These are phyloP conservation scores for Lepidocolaptes lacrymiger DNA, from an alignment of 2,797 vertebrate species.

Conservation along the genomic window DNA sequence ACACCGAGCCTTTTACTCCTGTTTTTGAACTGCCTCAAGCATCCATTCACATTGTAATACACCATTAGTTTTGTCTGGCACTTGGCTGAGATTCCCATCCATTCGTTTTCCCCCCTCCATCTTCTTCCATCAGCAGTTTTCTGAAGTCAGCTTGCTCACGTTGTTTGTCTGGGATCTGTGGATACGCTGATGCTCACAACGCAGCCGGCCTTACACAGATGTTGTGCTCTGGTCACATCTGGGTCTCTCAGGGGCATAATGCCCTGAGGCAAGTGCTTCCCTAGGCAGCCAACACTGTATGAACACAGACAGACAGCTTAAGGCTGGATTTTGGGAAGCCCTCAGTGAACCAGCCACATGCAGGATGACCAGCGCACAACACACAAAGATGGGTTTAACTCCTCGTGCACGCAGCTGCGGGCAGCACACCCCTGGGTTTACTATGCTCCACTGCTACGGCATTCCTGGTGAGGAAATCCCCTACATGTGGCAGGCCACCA, in stretches of 20 bases:
- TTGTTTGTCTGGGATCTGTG: not conserved
- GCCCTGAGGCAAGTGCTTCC: not conserved
- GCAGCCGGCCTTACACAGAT: rapidly evolving
- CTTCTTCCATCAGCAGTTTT: not conserved
- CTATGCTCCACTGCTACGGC: rapidly evolving
- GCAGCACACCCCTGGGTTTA: not conserved
- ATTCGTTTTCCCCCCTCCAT: not conserved
- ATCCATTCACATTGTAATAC: not conserved
- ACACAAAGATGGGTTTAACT: rapidly evolving
- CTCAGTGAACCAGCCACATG: rapidly evolving
- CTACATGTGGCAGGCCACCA: rapidly evolving
- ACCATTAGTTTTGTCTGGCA: not conserved
- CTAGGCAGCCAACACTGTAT: not conserved
- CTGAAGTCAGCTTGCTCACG: rapidly evolving
- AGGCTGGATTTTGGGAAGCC: not conserved
- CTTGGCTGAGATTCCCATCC: not conserved
- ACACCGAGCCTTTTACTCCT: not conserved
- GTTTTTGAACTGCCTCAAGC: not conserved
- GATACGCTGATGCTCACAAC: not conserved
- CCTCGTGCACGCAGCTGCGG: rapidly evolving
- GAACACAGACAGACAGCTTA: rapidly evolving
- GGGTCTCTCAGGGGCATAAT: not conserved
- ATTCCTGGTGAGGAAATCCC: not conserved
- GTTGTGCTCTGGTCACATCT: not conserved
- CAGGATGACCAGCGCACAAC: rapidly evolving